Evolutionary conservation across 1,140 invertebrate species (phyloP), one percentile per base, ranked within the genome.

Genomic region (Lamellibrachia luymesi): DNA sequence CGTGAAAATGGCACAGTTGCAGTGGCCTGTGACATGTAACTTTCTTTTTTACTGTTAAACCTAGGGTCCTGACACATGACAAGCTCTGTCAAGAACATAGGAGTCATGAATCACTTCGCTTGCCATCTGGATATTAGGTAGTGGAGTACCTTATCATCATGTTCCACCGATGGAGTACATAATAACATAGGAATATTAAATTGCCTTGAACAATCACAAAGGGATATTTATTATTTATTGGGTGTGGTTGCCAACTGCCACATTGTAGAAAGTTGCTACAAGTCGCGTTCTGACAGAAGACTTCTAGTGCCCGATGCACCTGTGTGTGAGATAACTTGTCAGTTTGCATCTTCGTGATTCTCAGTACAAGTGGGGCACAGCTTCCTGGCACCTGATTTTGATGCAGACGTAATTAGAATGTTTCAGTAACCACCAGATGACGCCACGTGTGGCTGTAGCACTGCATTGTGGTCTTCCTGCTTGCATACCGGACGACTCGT

Each of bases 181-280:
- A 80, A 80, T 80, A 80, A 80, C 25, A 56, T 80, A 80, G 64
- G 64, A 80, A 80, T 80, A 80, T 80, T 80, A 80, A 80, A 80
- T 80, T 22, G 64, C 13, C 64, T 22, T 80, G 64, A 8, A 17
- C 17, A 80, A 22, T 80, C 25, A 80, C 64, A 80, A 80, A 17
- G 64, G 64, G 64, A 22, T 22, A 17, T 80, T 80, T 38, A 38
- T 38, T 38, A 38, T 38, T 38, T 38, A 38, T 80, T 80, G 64
- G 64, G 64, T 80, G 64, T 80, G 64, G 64, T 80, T 80, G 64
- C 64, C 64, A 17, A 80, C 13, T 80, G 64, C 64, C 13, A 80
- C 64, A 80, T 2, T 10, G 64, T 80, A 80, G 64, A 22, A 80
- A 10, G 25, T 80, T 80, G 13, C 1, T 80, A 80, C 64, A 80